Evolutionary conservation across 1,140 invertebrate genomes (phyloP).

Genomic region (Pollicipes pollicipes): DNA sequence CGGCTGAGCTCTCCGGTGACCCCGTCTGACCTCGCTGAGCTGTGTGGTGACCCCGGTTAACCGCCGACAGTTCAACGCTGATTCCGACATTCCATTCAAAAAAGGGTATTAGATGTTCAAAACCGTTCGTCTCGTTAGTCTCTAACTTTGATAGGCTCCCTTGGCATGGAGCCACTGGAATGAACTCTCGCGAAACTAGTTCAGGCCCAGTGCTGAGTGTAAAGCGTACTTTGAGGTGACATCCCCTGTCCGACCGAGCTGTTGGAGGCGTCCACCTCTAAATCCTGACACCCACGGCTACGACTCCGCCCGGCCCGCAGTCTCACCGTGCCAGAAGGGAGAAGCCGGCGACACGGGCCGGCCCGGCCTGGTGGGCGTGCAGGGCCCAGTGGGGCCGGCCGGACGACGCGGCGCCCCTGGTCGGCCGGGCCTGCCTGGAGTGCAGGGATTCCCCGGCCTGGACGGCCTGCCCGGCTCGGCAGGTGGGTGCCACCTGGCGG

Average conservation of each 20-base stretch:
- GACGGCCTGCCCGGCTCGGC: slow-evolving; percentile 18
- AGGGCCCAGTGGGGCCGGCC: slow-evolving; percentile 27
- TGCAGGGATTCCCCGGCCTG: slow-evolving; percentile 18
- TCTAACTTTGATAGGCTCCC: too few relatives aligned
- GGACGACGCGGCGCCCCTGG: slow-evolving; percentile 27
- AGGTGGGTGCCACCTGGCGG: slow-evolving; percentile 42
- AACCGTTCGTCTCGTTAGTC: too few relatives aligned
- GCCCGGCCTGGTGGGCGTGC: slow-evolving; percentile 18
- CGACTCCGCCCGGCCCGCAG: not conserved
- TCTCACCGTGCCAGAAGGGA: not conserved
- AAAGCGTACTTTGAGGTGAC: not conserved
- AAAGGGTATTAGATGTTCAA: too few relatives aligned
- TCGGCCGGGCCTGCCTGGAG: slow-evolving; percentile 23
- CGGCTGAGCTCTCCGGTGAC: too few relatives aligned
- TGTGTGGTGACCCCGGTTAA: too few relatives aligned
- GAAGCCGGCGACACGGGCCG: not conserved
- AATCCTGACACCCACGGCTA: too few relatives aligned
- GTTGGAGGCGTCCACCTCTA: not conserved
- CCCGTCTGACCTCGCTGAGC: too few relatives aligned
- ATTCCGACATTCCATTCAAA: too few relatives aligned
- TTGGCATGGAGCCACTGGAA: too few relatives aligned
- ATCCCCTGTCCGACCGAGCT: not conserved
- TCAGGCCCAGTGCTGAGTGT: not conserved
- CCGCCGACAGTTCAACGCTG: too few relatives aligned
- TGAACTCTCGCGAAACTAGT: too few relatives aligned